phyloP scores from a whole-genome alignment of 2,888 invertebrate species.

The Tachina lurida region DNA sequence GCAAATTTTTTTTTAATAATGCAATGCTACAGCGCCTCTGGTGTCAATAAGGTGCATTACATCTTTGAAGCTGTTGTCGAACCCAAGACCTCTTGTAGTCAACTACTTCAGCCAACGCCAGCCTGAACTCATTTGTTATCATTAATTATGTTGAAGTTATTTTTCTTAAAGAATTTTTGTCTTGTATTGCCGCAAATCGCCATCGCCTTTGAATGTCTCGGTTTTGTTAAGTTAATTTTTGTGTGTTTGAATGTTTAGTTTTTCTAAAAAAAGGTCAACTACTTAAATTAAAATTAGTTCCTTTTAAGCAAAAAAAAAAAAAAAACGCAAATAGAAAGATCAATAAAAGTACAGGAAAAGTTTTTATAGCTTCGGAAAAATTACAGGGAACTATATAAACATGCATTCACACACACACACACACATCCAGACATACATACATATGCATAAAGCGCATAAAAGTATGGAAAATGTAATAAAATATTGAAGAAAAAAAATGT shows the following conservation, averaged over 20 bases:
- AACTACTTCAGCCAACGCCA: too few relatives aligned
- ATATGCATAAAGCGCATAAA: neutral
- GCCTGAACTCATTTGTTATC: too few relatives aligned
- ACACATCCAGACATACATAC: constrained; percentile 5
- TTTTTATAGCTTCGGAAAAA: constrained; percentile 39
- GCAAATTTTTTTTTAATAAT: too few relatives aligned
- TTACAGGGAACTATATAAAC: constrained; percentile 22
- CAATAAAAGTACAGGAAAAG: constrained; percentile 43
- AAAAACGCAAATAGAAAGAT: constrained; percentile 44
- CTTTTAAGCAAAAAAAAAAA: constrained; percentile 36
- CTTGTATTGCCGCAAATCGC: too few relatives aligned
- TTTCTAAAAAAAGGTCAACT: neutral
- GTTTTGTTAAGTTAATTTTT: neutral
- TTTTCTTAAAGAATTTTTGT: too few relatives aligned
- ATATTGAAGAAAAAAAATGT: constrained; percentile 59
- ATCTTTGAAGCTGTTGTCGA: too few relatives aligned
- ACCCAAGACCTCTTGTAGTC: too few relatives aligned
- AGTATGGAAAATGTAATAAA: constrained; percentile 60
- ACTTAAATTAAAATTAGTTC: constrained; percentile 31
- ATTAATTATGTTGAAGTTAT: too few relatives aligned
- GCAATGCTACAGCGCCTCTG: too few relatives aligned
- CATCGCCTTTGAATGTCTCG: neutral
- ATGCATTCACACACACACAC: constrained; percentile 19
- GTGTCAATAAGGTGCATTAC: too few relatives aligned
- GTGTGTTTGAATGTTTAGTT: neutral